Base-by-base conservation (phyloP, 2,888 invertebrate genomes). In the Acheta domesticus region DNA sequence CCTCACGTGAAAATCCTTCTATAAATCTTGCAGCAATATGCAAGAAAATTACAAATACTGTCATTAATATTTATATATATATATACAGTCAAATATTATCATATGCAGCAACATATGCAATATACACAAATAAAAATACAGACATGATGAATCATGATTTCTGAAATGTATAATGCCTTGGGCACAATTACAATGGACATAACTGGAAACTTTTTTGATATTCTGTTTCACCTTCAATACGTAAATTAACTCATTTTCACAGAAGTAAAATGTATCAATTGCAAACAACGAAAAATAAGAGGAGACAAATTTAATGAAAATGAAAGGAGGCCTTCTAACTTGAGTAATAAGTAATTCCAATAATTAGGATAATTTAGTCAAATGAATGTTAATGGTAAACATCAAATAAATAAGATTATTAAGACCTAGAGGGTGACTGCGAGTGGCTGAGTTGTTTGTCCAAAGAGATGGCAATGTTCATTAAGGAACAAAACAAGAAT, bases 51-150 rank as follows among this genome's bases (percentile, higher is more conserved):
- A 62, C 62, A 62, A 62, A 62, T 62, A 62, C 62, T 62, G 62
- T 62, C 62, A 62, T 19, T 62, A 62, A 62, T 36, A 36, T 36
- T 36, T 36, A 62, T 62, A 62, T 62, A 62, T 36, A 62, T 62
- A 62, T 62, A 62, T 12, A 62, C 62, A 62, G 62, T 62, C 62
- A 62, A 62, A n/a, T 19, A 62, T 62, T 36, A 36, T 36, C 36
- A 36, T 36, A 36, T 36, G 36, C 36, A 36, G 36, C 36, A 62
- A 62, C 16, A 62, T 62, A 62, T 62, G 62, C 62, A 62, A 62
- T 62, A 62, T 62, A 62, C 62, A 62, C 62, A 62, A 62, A 62
- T 62, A 62, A 62, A 62, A 19, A n/a, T 62, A 62, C 62, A 62
- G n/a, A 62, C 62, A 62, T 62, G 62, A 62, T 19, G 14, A n/a